Conservation (phyloP, 2,888 invertebrate genomes). For the Tipula helvola region DNA sequence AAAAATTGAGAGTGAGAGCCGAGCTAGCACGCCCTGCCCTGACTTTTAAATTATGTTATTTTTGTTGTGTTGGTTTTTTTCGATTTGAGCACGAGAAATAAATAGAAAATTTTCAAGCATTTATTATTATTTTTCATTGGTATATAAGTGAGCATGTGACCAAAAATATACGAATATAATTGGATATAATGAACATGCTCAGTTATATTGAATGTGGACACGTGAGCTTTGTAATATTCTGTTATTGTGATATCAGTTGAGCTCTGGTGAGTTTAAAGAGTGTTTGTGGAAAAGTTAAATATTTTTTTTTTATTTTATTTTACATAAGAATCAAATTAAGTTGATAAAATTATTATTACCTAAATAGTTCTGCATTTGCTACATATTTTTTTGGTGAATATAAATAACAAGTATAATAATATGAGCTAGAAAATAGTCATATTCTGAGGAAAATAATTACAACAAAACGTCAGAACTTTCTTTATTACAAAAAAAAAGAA, state of each 20-base stretch:
- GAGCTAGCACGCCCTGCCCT: neutral
- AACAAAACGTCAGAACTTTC: neutral
- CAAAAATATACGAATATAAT: neutral
- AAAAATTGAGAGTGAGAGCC: neutral
- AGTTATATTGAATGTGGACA: conserved; percentile 8
- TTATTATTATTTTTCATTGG: conserved; percentile 8
- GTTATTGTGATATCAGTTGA: conserved; percentile 4
- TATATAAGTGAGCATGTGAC: conserved; percentile 8
- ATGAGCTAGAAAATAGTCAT: neutral
- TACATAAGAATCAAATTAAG: too few relatives aligned
- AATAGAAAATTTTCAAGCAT: neutral
- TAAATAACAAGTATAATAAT: neutral
- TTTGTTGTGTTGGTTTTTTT: neutral
- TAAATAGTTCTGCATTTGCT: too few relatives aligned
- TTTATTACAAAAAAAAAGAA: neutral
- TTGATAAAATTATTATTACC: too few relatives aligned
- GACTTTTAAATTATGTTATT: conserved; percentile 5
- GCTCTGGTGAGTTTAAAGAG: neutral
- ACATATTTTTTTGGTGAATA: neutral
- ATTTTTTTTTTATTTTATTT: neutral
- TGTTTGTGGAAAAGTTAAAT: neutral
- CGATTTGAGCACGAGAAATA: neutral
- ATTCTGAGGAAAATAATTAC: neutral
- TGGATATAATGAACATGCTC: neutral
- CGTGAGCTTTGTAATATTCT: conserved; percentile 5